Percentiles rank a stretch among this genome's conserved stretches.
Conservation (phyloP, 2,113 vertebrate genomes). For the Pampusana beccarii region DNA sequence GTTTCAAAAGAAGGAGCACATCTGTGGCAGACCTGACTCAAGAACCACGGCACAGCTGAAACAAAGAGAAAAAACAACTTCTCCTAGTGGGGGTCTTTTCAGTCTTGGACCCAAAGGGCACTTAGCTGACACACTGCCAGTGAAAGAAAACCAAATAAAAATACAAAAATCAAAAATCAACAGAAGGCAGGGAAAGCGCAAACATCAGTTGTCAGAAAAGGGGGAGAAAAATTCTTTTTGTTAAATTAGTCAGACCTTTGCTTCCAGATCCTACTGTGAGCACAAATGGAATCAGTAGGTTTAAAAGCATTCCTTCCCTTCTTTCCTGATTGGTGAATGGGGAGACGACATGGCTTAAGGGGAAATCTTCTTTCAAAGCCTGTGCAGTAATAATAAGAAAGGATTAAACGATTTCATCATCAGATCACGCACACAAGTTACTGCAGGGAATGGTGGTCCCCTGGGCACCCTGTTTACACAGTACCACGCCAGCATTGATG, state of each 20-base stretch:
- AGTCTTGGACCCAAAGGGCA: neutral
- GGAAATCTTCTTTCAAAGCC: conserved; percentile 99
- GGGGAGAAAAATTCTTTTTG: conserved; percentile 62
- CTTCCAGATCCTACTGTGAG: conserved; percentile 98
- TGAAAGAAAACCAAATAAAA: conserved; percentile 32
- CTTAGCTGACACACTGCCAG: conserved; percentile 20
- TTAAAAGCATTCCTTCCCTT: conserved; percentile 99
- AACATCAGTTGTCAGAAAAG: conserved; percentile 43
- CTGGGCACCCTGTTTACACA: conserved; percentile 32
- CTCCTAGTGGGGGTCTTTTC: conserved; percentile 3
- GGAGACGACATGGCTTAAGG: conserved; percentile 98
- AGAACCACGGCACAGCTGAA: conserved; percentile 47
- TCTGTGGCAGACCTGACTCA: conserved; percentile 7
- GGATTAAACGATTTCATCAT: conserved; percentile 50
- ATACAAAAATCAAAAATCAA: neutral
- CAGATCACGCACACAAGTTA: conserved; percentile 35
- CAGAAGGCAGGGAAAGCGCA: conserved; percentile 53
- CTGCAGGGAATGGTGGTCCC: conserved; percentile 23
- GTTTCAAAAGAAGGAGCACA: conserved; percentile 24
- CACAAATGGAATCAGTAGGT: conserved; percentile 97
- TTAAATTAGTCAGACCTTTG: conserved; percentile 90
- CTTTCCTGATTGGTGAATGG: conserved; percentile 99
- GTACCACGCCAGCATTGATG: neutral
- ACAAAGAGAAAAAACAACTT: conserved; percentile 53
- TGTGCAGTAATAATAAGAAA: conserved; percentile 78